Base-by-base conservation (phyloP, 2,113 vertebrate genomes). In the Guaruba guarouba region DNA sequence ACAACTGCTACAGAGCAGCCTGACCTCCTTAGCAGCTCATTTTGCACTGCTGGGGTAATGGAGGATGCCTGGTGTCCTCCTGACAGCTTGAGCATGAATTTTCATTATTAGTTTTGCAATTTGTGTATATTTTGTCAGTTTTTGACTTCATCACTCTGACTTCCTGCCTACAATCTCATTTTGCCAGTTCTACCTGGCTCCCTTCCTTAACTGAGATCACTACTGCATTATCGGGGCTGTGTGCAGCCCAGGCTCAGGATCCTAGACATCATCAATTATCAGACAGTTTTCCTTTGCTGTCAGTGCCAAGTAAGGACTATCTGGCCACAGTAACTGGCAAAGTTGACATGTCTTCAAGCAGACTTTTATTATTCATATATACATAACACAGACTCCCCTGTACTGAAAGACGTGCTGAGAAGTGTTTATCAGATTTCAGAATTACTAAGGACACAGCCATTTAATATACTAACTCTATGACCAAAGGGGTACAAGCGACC, bases 21-120 rank as follows among this genome's bases (percentile, higher is more conserved):
- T 37, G 92, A 90, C 88, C 94, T 82, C 95, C 51, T 52, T 8
- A 61, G 82, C 92, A 76, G 86, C 43, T 93, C 93, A 29, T 88
- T 91, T 51, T 59, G 82, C 87, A 86, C 90, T 91, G 79, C 49
- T 11, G 82, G 82, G 89, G 79, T 80, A 61, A 81, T 17, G n/a
- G 9, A 22, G 79, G 86, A 51, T 76, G 86, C 67, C 44, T 54
- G 70, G 74, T 41, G 79, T 79, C 92, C 95, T 81, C 63, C 82
- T 78, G 94, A 83, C 93, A 89, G 79, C 85, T 63, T 57, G 64
- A 93, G 90, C 83, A 71, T 49, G 61, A 88, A 94, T 94, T 95
- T n/a, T 90, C 93, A 92, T 93, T 92, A 97, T 95, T 93, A 91
- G 90, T 64, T 96, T 95, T 94, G 85, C 92, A 93, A 92, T 97